phyloP scores from a whole-genome alignment of 1,140 invertebrate genomes.

The Musca vetustissima region DNA sequence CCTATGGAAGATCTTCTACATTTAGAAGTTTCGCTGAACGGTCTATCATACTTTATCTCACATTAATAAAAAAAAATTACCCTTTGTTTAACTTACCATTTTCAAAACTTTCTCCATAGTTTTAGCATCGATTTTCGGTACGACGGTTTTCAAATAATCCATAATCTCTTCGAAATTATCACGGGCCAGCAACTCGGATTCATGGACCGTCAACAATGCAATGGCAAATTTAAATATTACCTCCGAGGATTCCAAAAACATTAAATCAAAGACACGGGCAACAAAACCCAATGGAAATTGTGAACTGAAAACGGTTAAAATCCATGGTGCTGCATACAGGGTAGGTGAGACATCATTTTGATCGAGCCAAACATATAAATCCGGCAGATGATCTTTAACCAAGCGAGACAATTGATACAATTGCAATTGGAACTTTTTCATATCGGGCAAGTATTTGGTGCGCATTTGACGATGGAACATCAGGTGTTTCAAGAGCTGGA shows the following conservation, averaged over 20 bases:
- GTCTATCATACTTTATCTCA: neutral
- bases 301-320: slow-evolving; percentile 92
- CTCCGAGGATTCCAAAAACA: slow-evolving; percentile 87
- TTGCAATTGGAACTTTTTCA: slow-evolving; percentile 89
- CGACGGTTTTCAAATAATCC: slow-evolving; percentile 81
- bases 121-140: slow-evolving; percentile 64
- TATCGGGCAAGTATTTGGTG: slow-evolving; percentile 88
- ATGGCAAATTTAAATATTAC: slow-evolving; percentile 88
- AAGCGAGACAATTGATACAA: slow-evolving; percentile 93
- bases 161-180: slow-evolving; percentile 91
- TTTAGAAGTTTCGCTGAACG: no score
- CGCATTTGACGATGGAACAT: slow-evolving; percentile 88
- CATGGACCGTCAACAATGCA: slow-evolving; percentile 80
- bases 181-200: slow-evolving; percentile 79
- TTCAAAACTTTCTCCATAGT: slow-evolving; percentile 75
- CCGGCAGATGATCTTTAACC: slow-evolving; percentile 82
- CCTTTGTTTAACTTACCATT: slow-evolving; percentile 59
- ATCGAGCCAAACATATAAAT: slow-evolving; percentile 88
- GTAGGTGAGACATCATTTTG: slow-evolving; percentile 87
- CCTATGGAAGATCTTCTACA: no score
- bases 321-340: slow-evolving; percentile 93
- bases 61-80: neutral
- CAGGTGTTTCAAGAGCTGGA: slow-evolving; percentile 82
- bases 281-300: slow-evolving; percentile 96
- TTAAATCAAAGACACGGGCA: slow-evolving; percentile 87